A percentile compares a stretch with the other conserved stretches of the same genome.
Conservation (phyloP, 2,113 vertebrate genomes). For the Coregonus clupeaformis region DNA sequence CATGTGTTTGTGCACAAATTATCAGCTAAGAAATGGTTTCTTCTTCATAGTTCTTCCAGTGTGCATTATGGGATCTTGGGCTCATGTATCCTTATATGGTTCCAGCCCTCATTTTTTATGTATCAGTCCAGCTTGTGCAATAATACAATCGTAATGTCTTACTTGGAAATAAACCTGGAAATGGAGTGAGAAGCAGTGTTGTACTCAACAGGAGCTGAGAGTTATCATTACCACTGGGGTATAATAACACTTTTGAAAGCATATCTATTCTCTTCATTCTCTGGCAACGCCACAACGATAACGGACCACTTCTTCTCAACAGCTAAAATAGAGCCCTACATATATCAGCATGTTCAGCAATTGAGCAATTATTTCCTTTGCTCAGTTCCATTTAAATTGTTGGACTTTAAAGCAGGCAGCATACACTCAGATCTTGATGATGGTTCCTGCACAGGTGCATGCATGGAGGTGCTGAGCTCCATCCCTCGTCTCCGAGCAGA, state of each 20-base stretch:
- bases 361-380: not conserved
- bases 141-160: not conserved
- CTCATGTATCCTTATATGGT: not conserved
- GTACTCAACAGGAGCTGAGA: not conserved
- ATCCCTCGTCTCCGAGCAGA: slow-evolving; percentile 23
- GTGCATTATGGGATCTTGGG: not conserved
- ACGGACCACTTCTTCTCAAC: slow-evolving; percentile 6
- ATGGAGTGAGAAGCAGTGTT: not conserved
- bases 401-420: slow-evolving; percentile 11
- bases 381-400: slow-evolving; percentile 12
- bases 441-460: slow-evolving; percentile 50
- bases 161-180: not conserved
- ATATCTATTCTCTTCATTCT: slow-evolving; percentile 6
- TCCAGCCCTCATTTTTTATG: not conserved
- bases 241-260: not conserved
- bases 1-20: not conserved
- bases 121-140: not conserved
- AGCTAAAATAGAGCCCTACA: slow-evolving; percentile 1
- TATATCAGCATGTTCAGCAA: slow-evolving; percentile 26
- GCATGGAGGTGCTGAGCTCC: slow-evolving; percentile 19
- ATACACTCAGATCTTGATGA: slow-evolving; percentile 20
- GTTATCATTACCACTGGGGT: not conserved
- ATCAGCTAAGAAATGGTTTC: not conserved
- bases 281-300: not conserved
- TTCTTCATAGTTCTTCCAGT: not conserved